Conservation (phyloP, 2,888 invertebrate species). For the Ormyrus labotus region DNA sequence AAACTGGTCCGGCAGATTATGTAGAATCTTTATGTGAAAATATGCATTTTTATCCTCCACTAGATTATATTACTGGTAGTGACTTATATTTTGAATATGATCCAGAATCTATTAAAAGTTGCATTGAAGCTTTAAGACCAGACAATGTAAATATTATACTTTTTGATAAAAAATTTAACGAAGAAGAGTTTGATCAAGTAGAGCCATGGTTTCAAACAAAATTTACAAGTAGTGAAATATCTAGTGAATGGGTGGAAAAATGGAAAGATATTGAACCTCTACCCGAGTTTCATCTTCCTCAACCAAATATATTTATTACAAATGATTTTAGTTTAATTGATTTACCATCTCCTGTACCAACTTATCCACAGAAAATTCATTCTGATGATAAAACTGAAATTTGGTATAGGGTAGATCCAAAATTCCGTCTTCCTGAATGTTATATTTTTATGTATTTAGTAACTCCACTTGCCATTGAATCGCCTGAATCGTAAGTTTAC, state of each 20-base stretch:
- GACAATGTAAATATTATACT: constrained; percentile 85
- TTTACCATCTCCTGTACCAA: constrained; percentile 72
- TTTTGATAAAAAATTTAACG: constrained; percentile 80
- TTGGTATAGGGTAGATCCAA: constrained; percentile 91
- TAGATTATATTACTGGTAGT: constrained; percentile 87
- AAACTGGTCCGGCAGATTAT: constrained; percentile 84
- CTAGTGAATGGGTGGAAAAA: constrained; percentile 79
- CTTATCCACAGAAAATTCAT: constrained; percentile 80
- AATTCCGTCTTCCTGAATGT: constrained; percentile 88
- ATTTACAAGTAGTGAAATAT: constrained; percentile 83
- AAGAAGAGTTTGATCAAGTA: constrained; percentile 79
- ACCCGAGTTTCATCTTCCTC: constrained; percentile 82
- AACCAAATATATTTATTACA: constrained; percentile 85
- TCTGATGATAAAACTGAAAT: constrained; percentile 80
- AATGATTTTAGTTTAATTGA: constrained; percentile 82
- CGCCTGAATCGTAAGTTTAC: constrained; percentile 81
- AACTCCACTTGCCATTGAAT: constrained; percentile 81
- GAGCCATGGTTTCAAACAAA: constrained; percentile 92
- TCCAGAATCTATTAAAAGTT: constrained; percentile 80
- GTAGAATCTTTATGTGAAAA: constrained; percentile 86
- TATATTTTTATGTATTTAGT: constrained; percentile 85
- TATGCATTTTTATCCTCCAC: constrained; percentile 88
- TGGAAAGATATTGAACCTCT: constrained; percentile 81
- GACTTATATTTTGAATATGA: constrained; percentile 87
- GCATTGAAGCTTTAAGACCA: constrained; percentile 80